Base-by-base conservation (phyloP, 2,888 invertebrate genomes). In the Antitype chi region DNA sequence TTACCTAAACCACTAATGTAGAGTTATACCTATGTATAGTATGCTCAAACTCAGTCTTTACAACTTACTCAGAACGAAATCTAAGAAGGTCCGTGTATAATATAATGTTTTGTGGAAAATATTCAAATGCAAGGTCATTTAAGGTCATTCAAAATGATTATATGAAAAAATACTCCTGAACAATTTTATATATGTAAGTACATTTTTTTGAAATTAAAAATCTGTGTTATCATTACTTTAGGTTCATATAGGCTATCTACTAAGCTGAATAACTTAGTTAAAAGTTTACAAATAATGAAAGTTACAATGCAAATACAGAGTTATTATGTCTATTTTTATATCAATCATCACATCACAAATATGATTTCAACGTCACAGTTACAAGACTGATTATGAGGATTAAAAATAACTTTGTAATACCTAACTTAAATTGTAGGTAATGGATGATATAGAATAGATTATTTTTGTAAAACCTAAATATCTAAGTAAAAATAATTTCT, bases 301-400 rank as follows among this genome's bases (percentile, higher is more conserved):
- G 20, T 49, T 13, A 74, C 23, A 53, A 49, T 57, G 8, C 63
- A 28, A 38, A 23, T 53, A 9, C 20, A 25, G 5, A 49, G 62
- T 15, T 49, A 5, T 43, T 15, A n/a, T 32, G 6, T 32, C 23
- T 43, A 32, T 70, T 62, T 59, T 52, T 20, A 17, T 23, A 66
- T 15, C 1, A 49, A 62, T 52, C 47, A 74, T 70, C 47, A 53
- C 75, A 77, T 67, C 47, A 52, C 23, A 43, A 71, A 64, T 47
- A 59, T 32, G 25, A 64, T 67, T 70, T 67, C 20, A 59, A 84
- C 78, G 88, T 88, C 87, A 88, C 85, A 57, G 57, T 63, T 55
- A 78, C 13, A 87, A 88, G 87, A 88, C 87, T 88, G 87, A 88
- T 74, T 76, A 63, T 70, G 73, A 78, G 75, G 66, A 68, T 74